Percentiles rank a stretch among this genome's conserved stretches.
These are phyloP conservation scores for Hirtodrosophila histrioides DNA, from an alignment of 2,888 invertebrate species.

Conservation along the genomic window DNA sequence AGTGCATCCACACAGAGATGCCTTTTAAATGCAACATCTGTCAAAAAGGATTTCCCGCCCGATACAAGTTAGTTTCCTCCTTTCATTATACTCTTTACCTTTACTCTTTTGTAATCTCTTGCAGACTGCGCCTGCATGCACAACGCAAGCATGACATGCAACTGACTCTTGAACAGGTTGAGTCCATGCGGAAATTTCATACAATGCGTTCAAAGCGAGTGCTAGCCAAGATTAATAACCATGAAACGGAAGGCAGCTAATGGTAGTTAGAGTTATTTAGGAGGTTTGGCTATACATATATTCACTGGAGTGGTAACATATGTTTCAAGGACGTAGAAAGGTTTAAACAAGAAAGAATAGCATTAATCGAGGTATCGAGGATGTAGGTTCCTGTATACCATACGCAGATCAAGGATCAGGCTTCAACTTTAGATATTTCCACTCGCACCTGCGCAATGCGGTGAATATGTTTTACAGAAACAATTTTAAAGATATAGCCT, in stretches of 20 bases:
- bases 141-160: conserved; percentile 61
- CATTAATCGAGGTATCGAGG: too few species aligned
- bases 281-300: too few species aligned
- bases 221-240: conserved; percentile 12
- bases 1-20: conserved; percentile 69
- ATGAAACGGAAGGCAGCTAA: neutral
- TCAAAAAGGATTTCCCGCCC: conserved; percentile 66
- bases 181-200: conserved; percentile 72
- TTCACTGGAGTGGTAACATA: too few species aligned
- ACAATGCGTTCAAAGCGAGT: conserved; percentile 60
- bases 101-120: conserved; percentile 1
- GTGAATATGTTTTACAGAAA: too few species aligned
- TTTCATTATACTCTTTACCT: neutral
- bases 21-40: conserved; percentile 74
- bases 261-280: neutral
- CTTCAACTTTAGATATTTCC: too few species aligned
- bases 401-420: too few species aligned
- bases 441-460: too few species aligned
- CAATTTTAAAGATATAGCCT: too few species aligned
- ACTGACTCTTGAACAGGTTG: conserved; percentile 59
- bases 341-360: too few species aligned
- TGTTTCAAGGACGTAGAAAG: too few species aligned
- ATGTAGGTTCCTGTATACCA: too few species aligned
- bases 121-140: conserved; percentile 65
- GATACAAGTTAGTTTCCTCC: conserved; percentile 63